phyloP scores from a whole-genome alignment of 2,888 invertebrate species.

The Cataglyphis albicans region DNA sequence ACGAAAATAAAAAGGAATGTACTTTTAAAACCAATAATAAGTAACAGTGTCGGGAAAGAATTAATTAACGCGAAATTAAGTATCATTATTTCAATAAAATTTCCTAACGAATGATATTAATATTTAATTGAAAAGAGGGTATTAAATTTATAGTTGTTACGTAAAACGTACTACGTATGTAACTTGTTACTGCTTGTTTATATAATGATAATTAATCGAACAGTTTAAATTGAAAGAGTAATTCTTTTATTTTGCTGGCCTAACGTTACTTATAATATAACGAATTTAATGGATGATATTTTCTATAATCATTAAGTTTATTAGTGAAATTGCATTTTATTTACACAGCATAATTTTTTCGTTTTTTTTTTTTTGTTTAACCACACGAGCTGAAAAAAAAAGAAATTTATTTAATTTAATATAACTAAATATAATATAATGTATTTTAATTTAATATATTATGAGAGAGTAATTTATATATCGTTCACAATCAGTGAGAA shows the following conservation, averaged over 20 bases:
- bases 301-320: slow-evolving; percentile 16
- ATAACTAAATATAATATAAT: no score
- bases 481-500: background rate
- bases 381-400: background rate
- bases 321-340: slow-evolving; percentile 28
- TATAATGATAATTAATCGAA: slow-evolving; percentile 27
- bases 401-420: slow-evolving; percentile 23
- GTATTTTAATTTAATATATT: slow-evolving; percentile 15
- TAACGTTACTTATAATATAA: slow-evolving; percentile 32
- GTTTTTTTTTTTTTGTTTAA: background rate
- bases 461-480: background rate
- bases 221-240: slow-evolving; percentile 26
- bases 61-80: slow-evolving; percentile 12
- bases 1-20: background rate
- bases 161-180: background rate
- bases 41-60: slow-evolving; percentile 12
- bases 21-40: background rate
- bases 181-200: slow-evolving; percentile 31
- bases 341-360: background rate
- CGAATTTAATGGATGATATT: slow-evolving; percentile 19
- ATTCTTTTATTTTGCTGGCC: slow-evolving; percentile 33
- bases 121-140: background rate
- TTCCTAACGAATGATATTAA: background rate
- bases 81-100: slow-evolving; percentile 2
- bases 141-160: background rate